Conservation (phyloP, 2,113 vertebrate species). For the Numenius arquata region DNA sequence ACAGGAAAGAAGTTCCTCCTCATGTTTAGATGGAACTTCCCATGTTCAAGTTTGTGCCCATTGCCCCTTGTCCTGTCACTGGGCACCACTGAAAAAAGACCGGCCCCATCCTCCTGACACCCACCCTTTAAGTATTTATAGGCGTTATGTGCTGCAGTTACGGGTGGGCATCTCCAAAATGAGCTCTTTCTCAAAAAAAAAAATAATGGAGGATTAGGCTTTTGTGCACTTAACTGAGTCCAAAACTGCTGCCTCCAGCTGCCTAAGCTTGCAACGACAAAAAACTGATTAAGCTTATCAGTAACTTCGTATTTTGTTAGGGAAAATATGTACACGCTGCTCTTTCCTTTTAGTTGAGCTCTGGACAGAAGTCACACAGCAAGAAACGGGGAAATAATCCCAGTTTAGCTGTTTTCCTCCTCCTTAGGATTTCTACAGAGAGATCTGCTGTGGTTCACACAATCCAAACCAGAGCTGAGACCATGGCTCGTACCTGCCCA, state of each 20-base stretch:
- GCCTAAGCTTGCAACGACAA: neutral
- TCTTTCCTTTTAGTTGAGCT: neutral
- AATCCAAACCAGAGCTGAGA: neutral
- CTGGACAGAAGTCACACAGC: neutral
- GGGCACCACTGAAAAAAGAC: too few species aligned
- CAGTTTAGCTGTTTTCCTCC: neutral
- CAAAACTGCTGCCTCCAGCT: neutral
- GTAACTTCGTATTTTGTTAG: neutral
- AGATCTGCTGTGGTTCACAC: neutral
- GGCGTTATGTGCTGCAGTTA: neutral
- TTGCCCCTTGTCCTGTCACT: too few species aligned
- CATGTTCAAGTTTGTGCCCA: too few species aligned
- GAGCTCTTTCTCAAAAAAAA: neutral
- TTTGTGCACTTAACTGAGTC: neutral
- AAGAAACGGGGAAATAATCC: neutral
- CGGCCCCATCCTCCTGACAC: too few species aligned
- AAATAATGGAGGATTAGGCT: neutral
- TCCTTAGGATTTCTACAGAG: neutral
- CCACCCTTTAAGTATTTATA: too few species aligned
- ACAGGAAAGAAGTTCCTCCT: too few species aligned
- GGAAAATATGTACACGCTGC: fast-evolving
- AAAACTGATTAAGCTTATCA: neutral
- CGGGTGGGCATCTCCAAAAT: neutral
- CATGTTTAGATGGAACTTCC: too few species aligned
- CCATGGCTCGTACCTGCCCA: neutral